Evolutionary conservation across 2,797 vertebrate genomes (phyloP).

Genomic region (Distichodus sexfasciatus): DNA sequence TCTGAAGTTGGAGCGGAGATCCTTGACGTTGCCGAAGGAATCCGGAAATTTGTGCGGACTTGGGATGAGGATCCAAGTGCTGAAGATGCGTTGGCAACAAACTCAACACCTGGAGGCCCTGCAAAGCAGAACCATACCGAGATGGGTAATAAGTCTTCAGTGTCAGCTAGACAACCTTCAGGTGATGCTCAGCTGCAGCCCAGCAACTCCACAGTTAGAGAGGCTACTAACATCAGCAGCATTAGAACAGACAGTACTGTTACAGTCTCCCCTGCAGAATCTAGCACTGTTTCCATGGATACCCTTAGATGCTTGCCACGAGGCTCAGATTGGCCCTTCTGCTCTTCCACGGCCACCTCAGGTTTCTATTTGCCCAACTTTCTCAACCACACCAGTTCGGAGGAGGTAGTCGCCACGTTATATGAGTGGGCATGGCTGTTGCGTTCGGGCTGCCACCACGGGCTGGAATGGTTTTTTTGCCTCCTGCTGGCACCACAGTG

Average conservation of each 20-base stretch:
- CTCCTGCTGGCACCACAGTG: conserved; percentile 82
- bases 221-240: conserved; percentile 17
- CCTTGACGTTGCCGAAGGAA: conserved; percentile 61
- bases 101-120: conserved; percentile 33
- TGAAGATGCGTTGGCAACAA: conserved; percentile 33
- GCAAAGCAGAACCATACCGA: conserved; percentile 26
- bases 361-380: conserved; percentile 79
- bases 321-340: conserved; percentile 70
- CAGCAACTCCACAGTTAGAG: no score
- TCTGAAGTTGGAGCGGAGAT: conserved; percentile 71
- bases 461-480: conserved; percentile 85
- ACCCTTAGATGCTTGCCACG: conserved; percentile 66
- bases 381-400: conserved; percentile 71
- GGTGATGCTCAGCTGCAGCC: no score
- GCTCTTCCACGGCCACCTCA: conserved; percentile 60
- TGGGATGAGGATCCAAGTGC: conserved; percentile 59
- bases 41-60: conserved; percentile 62
- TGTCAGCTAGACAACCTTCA: conserved; percentile 22
- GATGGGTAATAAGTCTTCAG: conserved; percentile 58
- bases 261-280: not conserved
- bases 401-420: conserved; percentile 68
- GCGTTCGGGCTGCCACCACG: conserved; percentile 76
- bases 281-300: not conserved
- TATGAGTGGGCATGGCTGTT: conserved; percentile 78
- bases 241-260: no score